phyloP scores from a whole-genome alignment of 2,797 vertebrate genomes.

The Diplodus puntazzo region DNA sequence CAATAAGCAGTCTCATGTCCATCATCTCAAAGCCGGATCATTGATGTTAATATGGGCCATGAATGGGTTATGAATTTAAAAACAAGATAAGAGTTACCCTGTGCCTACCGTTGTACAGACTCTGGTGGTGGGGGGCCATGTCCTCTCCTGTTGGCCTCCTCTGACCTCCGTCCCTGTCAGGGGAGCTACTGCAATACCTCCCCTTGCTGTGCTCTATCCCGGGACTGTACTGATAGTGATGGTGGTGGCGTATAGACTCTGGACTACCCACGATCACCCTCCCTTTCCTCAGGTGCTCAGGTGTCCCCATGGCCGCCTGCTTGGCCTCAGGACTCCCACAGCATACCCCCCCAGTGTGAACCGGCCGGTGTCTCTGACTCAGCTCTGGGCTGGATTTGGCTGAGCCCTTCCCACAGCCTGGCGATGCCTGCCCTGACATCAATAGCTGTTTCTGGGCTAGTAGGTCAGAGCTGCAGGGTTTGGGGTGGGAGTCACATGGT shows the following conservation, averaged over 20 bases:
- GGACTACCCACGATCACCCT: slow-evolving; percentile 91
- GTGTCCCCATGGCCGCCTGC: slow-evolving; percentile 85
- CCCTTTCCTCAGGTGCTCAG: slow-evolving; percentile 91
- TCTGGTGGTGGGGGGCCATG: slow-evolving; percentile 90
- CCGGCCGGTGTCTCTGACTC: slow-evolving; percentile 89
- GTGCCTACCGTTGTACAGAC: slow-evolving; percentile 95
- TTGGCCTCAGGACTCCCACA: slow-evolving; percentile 89
- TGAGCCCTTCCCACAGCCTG: slow-evolving; percentile 65
- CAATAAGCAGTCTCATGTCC: background rate
- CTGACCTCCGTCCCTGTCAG: slow-evolving; percentile 88
- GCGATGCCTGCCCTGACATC: slow-evolving; percentile 81
- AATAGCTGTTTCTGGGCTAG: slow-evolving; percentile 87
- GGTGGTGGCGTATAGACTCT: slow-evolving; percentile 90
- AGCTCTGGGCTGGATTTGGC: slow-evolving; percentile 88
- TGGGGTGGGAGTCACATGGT: slow-evolving; percentile 82
- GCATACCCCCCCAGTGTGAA: slow-evolving; percentile 23
- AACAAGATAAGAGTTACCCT: slow-evolving; percentile 57
- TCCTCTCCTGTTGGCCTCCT: slow-evolving; percentile 90
- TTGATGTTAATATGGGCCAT: background rate
- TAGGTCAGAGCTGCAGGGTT: slow-evolving; percentile 85
- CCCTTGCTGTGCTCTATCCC: slow-evolving; percentile 89
- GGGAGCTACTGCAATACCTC: slow-evolving; percentile 86
- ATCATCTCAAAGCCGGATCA: background rate
- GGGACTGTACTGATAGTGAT: slow-evolving; percentile 82
- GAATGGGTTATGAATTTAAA: slow-evolving; percentile 24